phyloP scores from a whole-genome alignment of 2,797 vertebrate genomes.

The Pseudocheirus occidentalis region DNA sequence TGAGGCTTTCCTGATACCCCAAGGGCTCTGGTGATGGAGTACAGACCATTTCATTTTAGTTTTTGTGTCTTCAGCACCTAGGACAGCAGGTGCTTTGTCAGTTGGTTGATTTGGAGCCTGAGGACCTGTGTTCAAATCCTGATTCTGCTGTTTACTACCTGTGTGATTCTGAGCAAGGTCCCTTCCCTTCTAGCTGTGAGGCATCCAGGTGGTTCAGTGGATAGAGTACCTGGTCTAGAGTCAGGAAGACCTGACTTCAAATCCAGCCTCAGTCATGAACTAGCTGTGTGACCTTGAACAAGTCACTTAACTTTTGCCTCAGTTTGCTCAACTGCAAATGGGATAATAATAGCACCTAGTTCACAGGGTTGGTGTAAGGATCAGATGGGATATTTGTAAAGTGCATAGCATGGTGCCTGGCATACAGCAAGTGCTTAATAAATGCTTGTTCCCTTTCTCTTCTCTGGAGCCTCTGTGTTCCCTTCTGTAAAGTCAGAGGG shows the following conservation, averaged over 20 bases:
- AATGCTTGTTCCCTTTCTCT: background rate
- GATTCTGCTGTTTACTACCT: background rate
- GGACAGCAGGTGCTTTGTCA: background rate
- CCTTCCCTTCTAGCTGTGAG: background rate
- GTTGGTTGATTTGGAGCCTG: background rate
- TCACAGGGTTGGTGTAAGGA: background rate
- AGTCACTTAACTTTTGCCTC: background rate
- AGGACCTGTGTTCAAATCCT: background rate
- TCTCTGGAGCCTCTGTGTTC: background rate
- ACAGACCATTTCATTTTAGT: background rate
- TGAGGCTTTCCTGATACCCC: background rate
- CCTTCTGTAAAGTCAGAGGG: background rate
- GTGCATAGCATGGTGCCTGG: background rate
- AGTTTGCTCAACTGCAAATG: background rate
- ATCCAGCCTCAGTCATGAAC: background rate
- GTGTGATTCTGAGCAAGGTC: background rate
- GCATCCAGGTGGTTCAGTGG: background rate
- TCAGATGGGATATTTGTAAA: background rate
- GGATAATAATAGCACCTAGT: background rate
- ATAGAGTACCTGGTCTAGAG: background rate
- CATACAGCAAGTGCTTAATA: background rate
- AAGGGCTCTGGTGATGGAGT: background rate
- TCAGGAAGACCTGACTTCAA: background rate
- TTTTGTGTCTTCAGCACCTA: background rate
- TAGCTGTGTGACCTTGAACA: background rate